These are phyloP conservation scores for Platypus cylindrus DNA, from an alignment of 2,888 invertebrate species.

Conservation along the genomic window DNA sequence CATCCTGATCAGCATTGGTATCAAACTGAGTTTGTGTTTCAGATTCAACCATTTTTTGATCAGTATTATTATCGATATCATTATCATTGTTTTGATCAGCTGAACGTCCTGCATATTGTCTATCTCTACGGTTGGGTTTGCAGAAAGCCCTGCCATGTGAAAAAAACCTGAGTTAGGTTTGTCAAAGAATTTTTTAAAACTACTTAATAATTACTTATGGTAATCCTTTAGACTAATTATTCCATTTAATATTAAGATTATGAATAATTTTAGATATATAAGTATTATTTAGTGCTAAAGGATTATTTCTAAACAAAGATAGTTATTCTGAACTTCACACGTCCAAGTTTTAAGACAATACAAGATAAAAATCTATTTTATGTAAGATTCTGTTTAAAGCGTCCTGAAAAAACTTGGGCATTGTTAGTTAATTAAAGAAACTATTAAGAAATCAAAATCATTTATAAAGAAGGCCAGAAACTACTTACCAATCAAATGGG, in stretches of 20 bases:
- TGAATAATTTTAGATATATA: conserved; percentile 1
- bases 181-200: conserved; percentile 8
- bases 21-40: conserved; percentile 11
- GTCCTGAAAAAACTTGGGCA: too few relatives aligned
- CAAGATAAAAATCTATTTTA: too few relatives aligned
- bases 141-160: conserved; percentile 16
- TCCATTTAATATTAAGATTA: too few relatives aligned
- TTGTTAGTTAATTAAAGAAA: too few relatives aligned
- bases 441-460: too few relatives aligned
- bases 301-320: too few relatives aligned
- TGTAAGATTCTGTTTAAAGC: too few relatives aligned
- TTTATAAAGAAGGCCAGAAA: too few relatives aligned
- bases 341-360: too few relatives aligned
- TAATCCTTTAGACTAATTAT: conserved; percentile 3
- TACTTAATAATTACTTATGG: conserved; percentile 2
- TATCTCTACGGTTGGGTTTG: conserved; percentile 14
- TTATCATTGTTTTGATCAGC: conserved; percentile 10
- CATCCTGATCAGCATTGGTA: conserved; percentile 10
- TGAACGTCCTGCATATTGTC: conserved; percentile 16
- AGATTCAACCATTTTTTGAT: too few relatives aligned
- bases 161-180: conserved; percentile 17
- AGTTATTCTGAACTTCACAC: too few relatives aligned
- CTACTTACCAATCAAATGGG: too few relatives aligned
- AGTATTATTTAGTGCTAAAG: background rate
- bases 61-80: conserved; percentile 4